Evolutionary conservation across 2,888 invertebrate species (phyloP).

Genomic region (Sclerodermus sp.): DNA sequence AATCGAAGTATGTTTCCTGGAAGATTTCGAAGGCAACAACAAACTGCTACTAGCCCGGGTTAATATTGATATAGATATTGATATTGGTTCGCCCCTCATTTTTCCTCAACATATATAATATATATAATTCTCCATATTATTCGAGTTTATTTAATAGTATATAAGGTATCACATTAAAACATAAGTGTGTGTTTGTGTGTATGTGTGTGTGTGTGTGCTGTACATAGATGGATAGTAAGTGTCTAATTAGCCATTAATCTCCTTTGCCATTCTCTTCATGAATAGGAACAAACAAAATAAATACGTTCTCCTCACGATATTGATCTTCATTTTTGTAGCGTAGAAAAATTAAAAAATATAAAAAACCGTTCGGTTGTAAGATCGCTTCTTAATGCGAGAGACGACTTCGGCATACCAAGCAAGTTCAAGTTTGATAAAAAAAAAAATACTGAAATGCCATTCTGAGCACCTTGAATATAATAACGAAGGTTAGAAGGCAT

Average conservation of each 20-base stretch:
- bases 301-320: slow-evolving; percentile 43
- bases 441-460: too few species aligned
- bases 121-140: slow-evolving; percentile 33
- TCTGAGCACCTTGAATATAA: too few species aligned
- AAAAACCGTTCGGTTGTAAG: slow-evolving; percentile 42
- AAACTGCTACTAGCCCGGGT: too few species aligned
- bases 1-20: too few species aligned
- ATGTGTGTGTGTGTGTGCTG: not conserved
- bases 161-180: slow-evolving; percentile 55
- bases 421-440: not conserved
- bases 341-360: slow-evolving; percentile 55
- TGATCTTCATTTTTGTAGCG: slow-evolving; percentile 50
- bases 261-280: slow-evolving; percentile 27
- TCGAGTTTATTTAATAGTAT: slow-evolving; percentile 46
- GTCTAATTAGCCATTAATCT: not conserved
- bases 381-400: slow-evolving; percentile 26
- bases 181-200: slow-evolving; percentile 27
- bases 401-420: too few species aligned
- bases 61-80: too few species aligned
- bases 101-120: slow-evolving; percentile 1
- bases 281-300: slow-evolving; percentile 56
- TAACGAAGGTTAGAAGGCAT: too few species aligned
- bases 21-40: too few species aligned
- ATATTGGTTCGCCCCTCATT: too few species aligned
- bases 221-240: not conserved